Evolutionary conservation across 1,140 invertebrate species (phyloP), one percentile per base, ranked within the genome.

Genomic region (Meloidogyne exigua): DNA sequence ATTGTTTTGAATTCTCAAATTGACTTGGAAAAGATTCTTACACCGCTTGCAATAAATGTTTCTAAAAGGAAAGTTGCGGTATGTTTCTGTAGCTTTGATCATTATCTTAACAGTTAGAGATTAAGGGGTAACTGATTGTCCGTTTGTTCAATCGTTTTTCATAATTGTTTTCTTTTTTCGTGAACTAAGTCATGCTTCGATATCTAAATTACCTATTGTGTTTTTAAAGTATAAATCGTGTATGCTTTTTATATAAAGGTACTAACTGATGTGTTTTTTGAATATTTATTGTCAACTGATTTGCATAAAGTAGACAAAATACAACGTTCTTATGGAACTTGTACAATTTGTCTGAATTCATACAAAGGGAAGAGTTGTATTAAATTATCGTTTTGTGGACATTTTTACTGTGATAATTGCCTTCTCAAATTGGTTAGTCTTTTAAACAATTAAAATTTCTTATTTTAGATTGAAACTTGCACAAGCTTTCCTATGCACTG

Each of bases 1-100:
- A 57, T 57, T 57, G 49, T 57, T n/a, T 57, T 57, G n/a, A 57
- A 57, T 57, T 57, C 49, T n/a, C 49, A 57, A 57, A n/a, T n/a
- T 4, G 49, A 57, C 21, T 57, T 57, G 5, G 49, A 57, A 57
- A 57, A 57, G 18, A n/a, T 57, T 57, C 49, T 57, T n/a, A n/a
- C 13, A n/a, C 49, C 18, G 1, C 18, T 57, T 57, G n/a, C 49
- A n/a, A n/a, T 18, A n/a, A n/a, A n/a, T 57, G 18, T n/a, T 39
- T 2, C 7, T 57, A n/a, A 57, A 57, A n/a, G 49, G 18, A 15
- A 10, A 39, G 36, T 39, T 39, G 36, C 4, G 3, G 36, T 39
- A 39, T 39, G 36, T 39, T 32, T 3, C 2, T 3, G 2, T 3
- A n/a, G n/a, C n/a, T n/a, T n/a, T n/a, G n/a, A n/a, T n/a, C n/a